phyloP scores from a whole-genome alignment of 2,113 vertebrate species.

The Caracal caracal region DNA sequence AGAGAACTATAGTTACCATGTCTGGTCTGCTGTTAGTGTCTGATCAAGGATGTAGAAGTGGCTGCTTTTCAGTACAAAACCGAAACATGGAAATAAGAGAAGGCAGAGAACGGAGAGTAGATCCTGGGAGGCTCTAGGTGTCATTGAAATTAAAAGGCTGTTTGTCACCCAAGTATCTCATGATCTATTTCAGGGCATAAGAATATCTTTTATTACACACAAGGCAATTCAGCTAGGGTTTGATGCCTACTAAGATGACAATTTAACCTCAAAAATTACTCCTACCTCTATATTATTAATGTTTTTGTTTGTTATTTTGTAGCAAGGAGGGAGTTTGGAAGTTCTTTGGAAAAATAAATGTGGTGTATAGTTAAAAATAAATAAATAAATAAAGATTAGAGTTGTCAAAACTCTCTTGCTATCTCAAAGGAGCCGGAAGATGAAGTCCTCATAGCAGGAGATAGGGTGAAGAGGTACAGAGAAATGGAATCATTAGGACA shows the following conservation, averaged over 20 bases:
- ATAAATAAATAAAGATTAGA: background rate
- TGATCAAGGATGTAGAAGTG: background rate
- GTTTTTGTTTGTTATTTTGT: background rate
- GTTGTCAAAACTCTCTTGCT: background rate
- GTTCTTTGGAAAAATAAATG: slow-evolving; percentile 17
- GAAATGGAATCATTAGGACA: background rate
- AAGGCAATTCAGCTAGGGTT: background rate
- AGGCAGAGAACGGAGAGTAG: background rate
- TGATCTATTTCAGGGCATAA: background rate
- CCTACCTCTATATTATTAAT: background rate
- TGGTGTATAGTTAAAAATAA: background rate
- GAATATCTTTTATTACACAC: background rate
- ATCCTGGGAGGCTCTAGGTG: background rate
- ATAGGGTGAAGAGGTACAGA: background rate
- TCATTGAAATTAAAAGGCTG: background rate
- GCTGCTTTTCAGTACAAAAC: background rate
- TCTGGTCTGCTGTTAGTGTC: background rate
- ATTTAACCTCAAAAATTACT: background rate
- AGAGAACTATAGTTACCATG: background rate
- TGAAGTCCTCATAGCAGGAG: background rate
- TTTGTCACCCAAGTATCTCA: background rate
- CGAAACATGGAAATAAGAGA: background rate
- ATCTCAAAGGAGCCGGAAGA: background rate
- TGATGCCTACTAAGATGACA: background rate
- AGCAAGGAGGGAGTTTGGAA: background rate